A percentile compares a stretch with the other conserved stretches of the same genome.
Evolutionary conservation across 2,888 invertebrate genomes (phyloP).

Genomic region (Tromatobia lineatoria): DNA sequence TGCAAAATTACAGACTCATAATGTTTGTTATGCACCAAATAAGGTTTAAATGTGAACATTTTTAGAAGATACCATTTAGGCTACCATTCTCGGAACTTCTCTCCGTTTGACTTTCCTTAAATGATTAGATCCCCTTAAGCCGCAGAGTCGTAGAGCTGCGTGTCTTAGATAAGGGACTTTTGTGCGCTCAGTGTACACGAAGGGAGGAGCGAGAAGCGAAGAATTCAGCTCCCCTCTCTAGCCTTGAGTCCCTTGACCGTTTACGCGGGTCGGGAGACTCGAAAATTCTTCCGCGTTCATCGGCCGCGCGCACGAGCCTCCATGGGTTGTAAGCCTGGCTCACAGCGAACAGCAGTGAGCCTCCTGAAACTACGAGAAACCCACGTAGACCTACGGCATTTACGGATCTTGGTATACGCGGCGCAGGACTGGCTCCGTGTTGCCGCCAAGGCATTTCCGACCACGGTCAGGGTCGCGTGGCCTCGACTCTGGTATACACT

Average conservation of each 20-base stretch:
- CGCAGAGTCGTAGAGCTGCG: slow-evolving; percentile 15
- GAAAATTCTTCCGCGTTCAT: slow-evolving; percentile 81
- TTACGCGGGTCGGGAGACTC: slow-evolving; percentile 69
- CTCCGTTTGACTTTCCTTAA: too few species aligned
- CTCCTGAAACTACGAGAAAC: slow-evolving; percentile 31
- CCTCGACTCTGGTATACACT: not conserved
- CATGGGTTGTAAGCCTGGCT: slow-evolving; percentile 15
- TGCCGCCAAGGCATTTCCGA: slow-evolving; percentile 32
- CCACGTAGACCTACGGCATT: slow-evolving; percentile 17
- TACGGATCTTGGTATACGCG: slow-evolving; percentile 20
- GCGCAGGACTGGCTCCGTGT: slow-evolving; percentile 18
- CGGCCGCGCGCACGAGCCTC: slow-evolving; percentile 72
- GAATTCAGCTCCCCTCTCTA: slow-evolving; percentile 46
- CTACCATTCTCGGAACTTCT: too few species aligned
- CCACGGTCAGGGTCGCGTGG: slow-evolving; percentile 47
- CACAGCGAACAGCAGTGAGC: slow-evolving; percentile 29
- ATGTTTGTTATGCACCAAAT: too few species aligned
- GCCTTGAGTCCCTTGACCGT: slow-evolving; percentile 66
- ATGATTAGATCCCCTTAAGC: too few species aligned
- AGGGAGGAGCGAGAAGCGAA: slow-evolving; percentile 49
- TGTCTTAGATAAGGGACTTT: slow-evolving; percentile 56
- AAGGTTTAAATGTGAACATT: too few species aligned
- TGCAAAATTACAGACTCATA: too few species aligned
- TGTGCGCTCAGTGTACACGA: slow-evolving; percentile 17
- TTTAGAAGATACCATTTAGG: too few species aligned